Evolutionary conservation across 2,113 vertebrate species (phyloP).

Genomic region (Clarias batrachus): DNA sequence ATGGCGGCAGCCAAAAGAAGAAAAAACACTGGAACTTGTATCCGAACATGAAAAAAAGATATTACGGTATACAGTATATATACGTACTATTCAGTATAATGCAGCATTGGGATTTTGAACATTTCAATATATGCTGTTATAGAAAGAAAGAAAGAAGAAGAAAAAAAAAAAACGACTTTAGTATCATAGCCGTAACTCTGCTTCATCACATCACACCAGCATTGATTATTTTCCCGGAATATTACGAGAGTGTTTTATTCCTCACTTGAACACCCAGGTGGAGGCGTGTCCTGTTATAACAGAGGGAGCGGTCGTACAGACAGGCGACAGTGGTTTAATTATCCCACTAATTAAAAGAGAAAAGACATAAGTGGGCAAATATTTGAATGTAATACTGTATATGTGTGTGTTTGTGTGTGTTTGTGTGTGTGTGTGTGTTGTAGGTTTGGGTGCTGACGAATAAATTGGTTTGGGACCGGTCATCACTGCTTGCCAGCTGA

Average conservation of each 20-base stretch:
- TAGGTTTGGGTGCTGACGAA: background rate
- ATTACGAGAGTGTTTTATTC: background rate
- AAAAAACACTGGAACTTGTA: no score
- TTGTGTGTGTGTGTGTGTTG: background rate
- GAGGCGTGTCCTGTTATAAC: background rate
- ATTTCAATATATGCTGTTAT: background rate
- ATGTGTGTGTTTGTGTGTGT: constrained; percentile 6
- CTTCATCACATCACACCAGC: background rate
- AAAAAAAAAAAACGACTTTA: background rate
- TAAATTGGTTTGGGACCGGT: constrained; percentile 34
- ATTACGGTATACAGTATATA: no score
- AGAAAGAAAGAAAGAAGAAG: no score
- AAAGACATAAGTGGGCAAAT: constrained; percentile 31
- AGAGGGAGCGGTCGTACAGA: background rate
- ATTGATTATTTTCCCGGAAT: background rate
- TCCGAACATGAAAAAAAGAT: no score
- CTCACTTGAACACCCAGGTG: background rate
- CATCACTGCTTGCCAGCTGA: constrained; percentile 54
- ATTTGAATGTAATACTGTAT: background rate
- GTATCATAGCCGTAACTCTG: background rate
- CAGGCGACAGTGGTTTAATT: background rate
- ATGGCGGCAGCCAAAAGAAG: no score
- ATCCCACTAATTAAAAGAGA: constrained; percentile 54
- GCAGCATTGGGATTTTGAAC: background rate
- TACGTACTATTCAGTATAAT: no score